These are phyloP conservation scores for Conopomorpha cramerella DNA, from an alignment of 1,140 invertebrate genomes.

Conservation along the genomic window DNA sequence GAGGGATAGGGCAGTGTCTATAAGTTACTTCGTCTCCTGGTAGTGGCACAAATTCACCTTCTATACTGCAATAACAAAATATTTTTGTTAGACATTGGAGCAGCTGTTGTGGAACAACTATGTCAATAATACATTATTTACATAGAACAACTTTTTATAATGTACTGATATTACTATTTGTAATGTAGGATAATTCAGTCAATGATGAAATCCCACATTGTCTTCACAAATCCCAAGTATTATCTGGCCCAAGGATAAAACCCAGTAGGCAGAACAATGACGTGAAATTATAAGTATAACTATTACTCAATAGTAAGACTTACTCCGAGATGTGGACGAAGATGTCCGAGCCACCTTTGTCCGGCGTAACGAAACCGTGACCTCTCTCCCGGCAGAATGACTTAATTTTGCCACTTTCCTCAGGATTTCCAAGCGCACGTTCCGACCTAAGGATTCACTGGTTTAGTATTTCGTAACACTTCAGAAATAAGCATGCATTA, in stretches of 20 bases:
- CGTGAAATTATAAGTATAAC: background rate
- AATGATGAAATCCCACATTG: too few relatives aligned
- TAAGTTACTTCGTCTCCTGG: constrained; percentile 81
- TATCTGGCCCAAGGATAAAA: too few relatives aligned
- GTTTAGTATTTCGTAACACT: constrained; percentile 4
- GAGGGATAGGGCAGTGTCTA: constrained; percentile 78
- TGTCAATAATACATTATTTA: too few relatives aligned
- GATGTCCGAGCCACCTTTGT: constrained; percentile 69
- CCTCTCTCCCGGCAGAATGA: constrained; percentile 82
- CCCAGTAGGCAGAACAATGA: too few relatives aligned
- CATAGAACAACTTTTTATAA: too few relatives aligned
- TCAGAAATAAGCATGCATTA: background rate
- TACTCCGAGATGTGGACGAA: constrained; percentile 91
- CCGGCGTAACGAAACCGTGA: constrained; percentile 80
- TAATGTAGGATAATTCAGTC: too few relatives aligned
- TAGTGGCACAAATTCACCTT: constrained; percentile 83
- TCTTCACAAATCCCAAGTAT: too few relatives aligned
- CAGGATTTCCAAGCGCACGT: constrained; percentile 71
- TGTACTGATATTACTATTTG: too few relatives aligned
- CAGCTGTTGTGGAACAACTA: too few relatives aligned
- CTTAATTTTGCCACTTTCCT: constrained; percentile 76
- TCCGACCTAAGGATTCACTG: constrained; percentile 66
- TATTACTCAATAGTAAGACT: too few relatives aligned
- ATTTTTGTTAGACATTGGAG: background rate
- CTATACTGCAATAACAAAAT: constrained; percentile 68